Base-by-base conservation (phyloP, 2,888 invertebrate species). In the Amaurobius ferox region DNA sequence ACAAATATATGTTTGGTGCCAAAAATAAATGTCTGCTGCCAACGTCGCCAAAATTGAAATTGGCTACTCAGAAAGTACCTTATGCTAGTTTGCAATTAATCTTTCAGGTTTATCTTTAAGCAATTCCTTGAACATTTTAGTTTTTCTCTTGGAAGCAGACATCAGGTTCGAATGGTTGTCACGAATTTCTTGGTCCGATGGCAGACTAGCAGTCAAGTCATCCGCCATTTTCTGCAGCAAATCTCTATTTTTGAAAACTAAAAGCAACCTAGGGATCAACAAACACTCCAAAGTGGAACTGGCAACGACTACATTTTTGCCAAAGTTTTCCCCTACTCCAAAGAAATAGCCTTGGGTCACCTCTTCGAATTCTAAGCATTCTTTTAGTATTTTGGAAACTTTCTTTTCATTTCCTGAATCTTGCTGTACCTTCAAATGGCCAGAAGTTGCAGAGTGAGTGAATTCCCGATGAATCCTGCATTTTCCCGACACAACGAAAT, bases 271-370 rank as follows among this genome's bases (percentile, higher is more conserved):
- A 0, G 72, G 66, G 6, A 85, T 39, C 6, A 72, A 16, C 29
- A 85, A 30, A 32, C 64, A 77, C 19, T 85, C 77, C 2, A 66
- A 19, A 1, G 77, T 66, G 5, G 77, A 62, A 2, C 48, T 85
- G 0, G 83, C 61, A 13, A 85, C 13, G 3, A 77, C 66, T 9
- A 28, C 28, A 48, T 85, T 85, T 0, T n/a, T 13, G 0, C 48
- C 55, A 19, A 85, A 85, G 0, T 78, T 30, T 48, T 85, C 83
- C 9, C 83, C 83, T 1, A 85, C 77, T 0, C 72, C 67, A 29
- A 85, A 85, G 19, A 30, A 78, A 55, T 70, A 85, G 1, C 77
- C 77, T 40, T 66, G 66, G 9, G 64, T 64, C 2, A 29, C 72
- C 1, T 11, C 72, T 23, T 72, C 66, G 30, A 85, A 77, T 30